These are phyloP conservation scores for Rhagophthalmus giganteus DNA, from an alignment of 2,888 invertebrate genomes.

Conservation along the genomic window DNA sequence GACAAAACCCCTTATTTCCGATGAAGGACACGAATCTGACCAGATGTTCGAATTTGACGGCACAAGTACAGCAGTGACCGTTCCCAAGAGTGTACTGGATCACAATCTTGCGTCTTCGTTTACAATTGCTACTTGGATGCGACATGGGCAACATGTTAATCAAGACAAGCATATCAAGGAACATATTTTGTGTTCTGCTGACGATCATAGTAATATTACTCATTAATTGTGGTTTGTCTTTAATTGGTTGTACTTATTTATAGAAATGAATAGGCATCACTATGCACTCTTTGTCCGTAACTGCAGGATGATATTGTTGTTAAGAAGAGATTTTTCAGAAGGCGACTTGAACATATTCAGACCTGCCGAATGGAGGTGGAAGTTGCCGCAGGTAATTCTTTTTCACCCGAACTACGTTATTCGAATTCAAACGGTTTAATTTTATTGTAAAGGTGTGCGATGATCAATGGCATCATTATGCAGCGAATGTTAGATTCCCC, in stretches of 20 bases:
- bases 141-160: conserved; percentile 79
- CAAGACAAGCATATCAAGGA: conserved; percentile 92
- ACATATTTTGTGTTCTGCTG: conserved; percentile 94
- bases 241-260: conserved; percentile 36
- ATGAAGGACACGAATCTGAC: conserved; percentile 80
- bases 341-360: conserved; percentile 92
- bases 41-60: conserved; percentile 97
- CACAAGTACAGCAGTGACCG: conserved; percentile 79
- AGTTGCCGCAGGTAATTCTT: conserved; percentile 75
- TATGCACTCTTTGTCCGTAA: conserved; percentile 96
- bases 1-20: conserved; percentile 81
- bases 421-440: not conserved
- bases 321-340: conserved; percentile 87
- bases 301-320: conserved; percentile 90
- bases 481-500: conserved; percentile 90
- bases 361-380: conserved; percentile 99
- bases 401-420: not conserved
- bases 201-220: conserved; percentile 95
- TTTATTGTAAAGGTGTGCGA: conserved; percentile 75
- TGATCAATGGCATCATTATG: conserved; percentile 98
- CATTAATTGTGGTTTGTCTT: not conserved
- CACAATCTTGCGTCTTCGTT: conserved; percentile 81
- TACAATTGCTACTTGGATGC: conserved; percentile 92
- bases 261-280: conserved; percentile 99
- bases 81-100: conserved; percentile 75